These are phyloP conservation scores for Pseudopipra pipra DNA, from an alignment of 2,113 vertebrate genomes.

Conservation along the genomic window DNA sequence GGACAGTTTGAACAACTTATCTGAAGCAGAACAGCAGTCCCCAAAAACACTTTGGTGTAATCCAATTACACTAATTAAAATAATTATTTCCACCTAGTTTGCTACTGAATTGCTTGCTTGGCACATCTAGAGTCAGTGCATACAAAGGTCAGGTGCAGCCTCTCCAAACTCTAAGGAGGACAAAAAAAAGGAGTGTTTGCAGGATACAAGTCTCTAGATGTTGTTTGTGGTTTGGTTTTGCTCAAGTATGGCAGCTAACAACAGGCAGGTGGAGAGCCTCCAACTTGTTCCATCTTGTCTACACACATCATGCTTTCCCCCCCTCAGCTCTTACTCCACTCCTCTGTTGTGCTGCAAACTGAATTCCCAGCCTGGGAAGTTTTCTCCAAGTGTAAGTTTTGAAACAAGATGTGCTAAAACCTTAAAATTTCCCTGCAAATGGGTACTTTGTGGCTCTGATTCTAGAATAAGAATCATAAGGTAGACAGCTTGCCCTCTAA, in stretches of 20 bases:
- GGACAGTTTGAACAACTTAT: background rate
- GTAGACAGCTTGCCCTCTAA: background rate
- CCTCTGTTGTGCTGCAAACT: background rate
- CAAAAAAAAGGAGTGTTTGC: background rate
- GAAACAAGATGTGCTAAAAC: background rate
- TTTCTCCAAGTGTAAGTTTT: background rate
- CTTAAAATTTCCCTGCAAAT: background rate
- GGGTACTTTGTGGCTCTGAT: background rate
- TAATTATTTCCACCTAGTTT: constrained; percentile 52
- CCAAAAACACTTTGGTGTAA: background rate
- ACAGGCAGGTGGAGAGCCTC: background rate
- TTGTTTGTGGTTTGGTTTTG: background rate
- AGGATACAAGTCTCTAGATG: background rate
- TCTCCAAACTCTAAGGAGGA: background rate
- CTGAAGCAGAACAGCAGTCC: constrained; percentile 15
- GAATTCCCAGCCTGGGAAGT: background rate
- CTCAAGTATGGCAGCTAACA: background rate
- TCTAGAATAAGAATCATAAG: background rate
- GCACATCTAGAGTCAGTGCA: constrained; percentile 1
- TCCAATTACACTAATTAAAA: constrained; percentile 53
- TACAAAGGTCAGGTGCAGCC: constrained; percentile 21
- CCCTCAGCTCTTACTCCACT: background rate
- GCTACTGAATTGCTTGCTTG: constrained; percentile 44
- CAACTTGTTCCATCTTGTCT: background rate
- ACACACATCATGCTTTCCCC: background rate